Base-by-base conservation (phyloP, 2,113 vertebrate genomes). In the Perca fluviatilis region DNA sequence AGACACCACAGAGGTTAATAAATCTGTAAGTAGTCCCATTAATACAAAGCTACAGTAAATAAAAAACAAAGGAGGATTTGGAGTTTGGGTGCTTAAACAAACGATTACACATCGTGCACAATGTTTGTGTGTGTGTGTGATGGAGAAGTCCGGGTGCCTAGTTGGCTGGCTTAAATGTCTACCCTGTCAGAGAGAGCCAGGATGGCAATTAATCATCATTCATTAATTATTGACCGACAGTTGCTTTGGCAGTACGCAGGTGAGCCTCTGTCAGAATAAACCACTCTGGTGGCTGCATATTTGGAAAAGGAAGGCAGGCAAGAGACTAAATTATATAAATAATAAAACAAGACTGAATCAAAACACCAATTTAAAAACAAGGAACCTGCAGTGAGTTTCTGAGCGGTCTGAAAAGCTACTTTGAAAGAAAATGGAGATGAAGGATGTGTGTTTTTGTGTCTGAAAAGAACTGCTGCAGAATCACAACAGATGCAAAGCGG, bases 181-280 rank as follows among this genome's bases (percentile, higher is more conserved):
- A n/a, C 64, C 61, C 40, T 64, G 69, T 74, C 79, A 85, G 51
- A 78, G 49, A 76, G 33, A 83, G 56, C 36, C 73, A 67, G 75
- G 57, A 75, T 2, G 8, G 70, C 60, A 77, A 77, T 85, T 77
- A 69, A 89, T 89, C 89, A 74, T 70, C 66, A 68, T 77, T 90
- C 56, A 83, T 90, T 86, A 74, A 89, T 83, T 27, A 82, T 51
- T 72, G 67, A 89, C 6, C 14, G 66, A 68, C 51, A 74, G 58
- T 23, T 15, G 51, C 0, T 47, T 77, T 43, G 40, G 56, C 64
- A 60, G 53, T 75, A 46, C 49, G 69, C 50, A 50, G 62, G 63
- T 43, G 69, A 79, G 46, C n/a, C 43, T 30, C 57, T 16, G 72
- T 54, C 50, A 72, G 54, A 60, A 50, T 49, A 58, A 65, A 84